phyloP scores from a whole-genome alignment of 35 echinoderm and acorn worm species.

The Anneissia japonica region DNA sequence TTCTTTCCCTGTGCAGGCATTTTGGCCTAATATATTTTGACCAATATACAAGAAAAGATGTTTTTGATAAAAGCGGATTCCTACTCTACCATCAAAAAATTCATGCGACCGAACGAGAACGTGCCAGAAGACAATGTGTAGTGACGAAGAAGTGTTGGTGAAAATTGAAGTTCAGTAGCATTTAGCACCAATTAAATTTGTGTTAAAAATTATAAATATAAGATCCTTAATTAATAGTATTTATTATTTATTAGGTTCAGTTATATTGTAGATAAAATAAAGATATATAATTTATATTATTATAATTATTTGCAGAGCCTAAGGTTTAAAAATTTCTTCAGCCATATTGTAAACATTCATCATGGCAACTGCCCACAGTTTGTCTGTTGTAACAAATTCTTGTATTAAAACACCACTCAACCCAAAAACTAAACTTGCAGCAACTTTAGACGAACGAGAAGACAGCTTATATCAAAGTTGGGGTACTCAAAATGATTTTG shows the following conservation, averaged over 20 bases:
- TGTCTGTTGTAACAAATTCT: constrained; percentile 87
- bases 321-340: not conserved
- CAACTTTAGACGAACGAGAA: constrained; percentile 60
- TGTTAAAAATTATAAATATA: not conserved
- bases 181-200: not conserved
- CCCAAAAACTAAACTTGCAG: constrained; percentile 65
- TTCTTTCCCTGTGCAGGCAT: not conserved
- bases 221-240: not conserved
- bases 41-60: not conserved
- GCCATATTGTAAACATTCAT: constrained; percentile 31
- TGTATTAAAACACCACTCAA: constrained; percentile 73
- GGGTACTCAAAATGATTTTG: not conserved
- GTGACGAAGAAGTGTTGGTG: not conserved
- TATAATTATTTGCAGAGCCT: not conserved
- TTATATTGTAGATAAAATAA: not conserved
- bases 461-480: not conserved
- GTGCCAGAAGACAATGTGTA: not conserved
- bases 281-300: not conserved
- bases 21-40: not conserved
- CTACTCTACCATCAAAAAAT: not conserved
- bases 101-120: not conserved
- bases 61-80: not conserved
- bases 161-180: not conserved
- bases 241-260: not conserved
- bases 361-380: constrained; percentile 84